These are phyloP conservation scores for Euspilapteryx auroguttella DNA, from an alignment of 2,888 invertebrate species.

Conservation along the genomic window DNA sequence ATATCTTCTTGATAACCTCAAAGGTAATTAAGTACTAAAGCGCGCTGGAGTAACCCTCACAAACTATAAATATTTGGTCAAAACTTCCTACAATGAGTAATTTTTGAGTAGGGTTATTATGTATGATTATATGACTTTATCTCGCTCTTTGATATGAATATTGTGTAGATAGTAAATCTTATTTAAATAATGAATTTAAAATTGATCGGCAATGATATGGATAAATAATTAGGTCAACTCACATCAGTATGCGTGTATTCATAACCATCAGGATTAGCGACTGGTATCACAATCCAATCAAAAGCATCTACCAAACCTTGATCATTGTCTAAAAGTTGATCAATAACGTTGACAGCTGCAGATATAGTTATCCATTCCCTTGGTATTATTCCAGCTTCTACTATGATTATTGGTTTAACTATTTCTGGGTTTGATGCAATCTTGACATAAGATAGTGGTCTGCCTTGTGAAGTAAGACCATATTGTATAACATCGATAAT, in stretches of 20 bases:
- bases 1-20: neutral
- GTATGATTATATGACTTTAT: too few species aligned
- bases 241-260: conserved; percentile 63
- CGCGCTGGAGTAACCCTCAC: too few species aligned
- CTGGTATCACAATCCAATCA: conserved; percentile 71
- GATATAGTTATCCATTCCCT: conserved; percentile 75
- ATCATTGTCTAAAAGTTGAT: conserved; percentile 56
- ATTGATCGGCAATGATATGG: too few species aligned
- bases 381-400: conserved; percentile 66
- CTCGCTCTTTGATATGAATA: too few species aligned
- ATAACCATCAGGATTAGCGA: conserved; percentile 75
- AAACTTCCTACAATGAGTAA: too few species aligned
- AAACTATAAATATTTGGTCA: too few species aligned
- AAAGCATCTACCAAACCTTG: conserved; percentile 45
- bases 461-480: conserved; percentile 21
- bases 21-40: too few species aligned
- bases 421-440: conserved; percentile 24
- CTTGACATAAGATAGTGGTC: conserved; percentile 43
- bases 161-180: too few species aligned
- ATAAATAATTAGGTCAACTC: too few species aligned
- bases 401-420: conserved; percentile 50
- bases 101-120: too few species aligned
- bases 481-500: conserved; percentile 19
- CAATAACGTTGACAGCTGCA: conserved; percentile 63
- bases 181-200: too few species aligned